A percentile compares a stretch with the other conserved stretches of the same genome.
Evolutionary conservation across 2,797 vertebrate species (phyloP).

Genomic region (Lepidocolaptes lacrymiger): DNA sequence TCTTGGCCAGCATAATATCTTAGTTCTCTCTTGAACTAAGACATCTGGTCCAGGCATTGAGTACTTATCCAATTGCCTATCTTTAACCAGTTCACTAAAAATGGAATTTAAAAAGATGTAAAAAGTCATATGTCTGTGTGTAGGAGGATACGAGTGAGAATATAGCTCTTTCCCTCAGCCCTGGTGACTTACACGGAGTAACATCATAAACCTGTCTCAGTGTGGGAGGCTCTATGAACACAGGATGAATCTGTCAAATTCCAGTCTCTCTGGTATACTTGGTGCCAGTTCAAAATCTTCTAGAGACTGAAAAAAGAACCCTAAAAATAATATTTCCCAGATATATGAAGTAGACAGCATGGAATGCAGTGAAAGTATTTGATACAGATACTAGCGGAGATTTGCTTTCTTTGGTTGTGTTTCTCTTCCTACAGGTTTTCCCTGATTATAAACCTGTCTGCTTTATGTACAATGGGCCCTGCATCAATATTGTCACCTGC

Average conservation of each 20-base stretch:
- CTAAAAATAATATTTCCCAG: not conserved
- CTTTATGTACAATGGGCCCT: not conserved
- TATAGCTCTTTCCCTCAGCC: not conserved
- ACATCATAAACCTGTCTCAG: slow-evolving; percentile 33
- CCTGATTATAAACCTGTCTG: not conserved
- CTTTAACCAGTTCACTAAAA: not conserved
- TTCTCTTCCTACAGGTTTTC: not conserved
- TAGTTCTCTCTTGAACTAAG: too few species aligned
- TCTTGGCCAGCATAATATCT: too few species aligned
- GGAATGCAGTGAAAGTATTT: not conserved
- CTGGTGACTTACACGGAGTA: not conserved
- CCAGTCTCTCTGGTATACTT: not conserved
- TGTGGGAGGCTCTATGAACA: not conserved
- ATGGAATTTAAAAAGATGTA: not conserved
- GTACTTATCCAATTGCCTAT: not conserved
- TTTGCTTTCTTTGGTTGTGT: not conserved
- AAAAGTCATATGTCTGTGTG: not conserved
- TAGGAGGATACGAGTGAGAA: not conserved
- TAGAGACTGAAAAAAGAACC: not conserved
- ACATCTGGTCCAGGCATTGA: not conserved
- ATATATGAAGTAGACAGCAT: not conserved
- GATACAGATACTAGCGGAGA: not conserved
- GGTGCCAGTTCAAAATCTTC: not conserved
- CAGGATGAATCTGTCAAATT: slow-evolving; percentile 26
- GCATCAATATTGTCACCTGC: not conserved